Evolutionary conservation across 2,797 vertebrate species (phyloP), one percentile per base, ranked within the genome.

Genomic region (Parauchenoglanis punctatus): DNA sequence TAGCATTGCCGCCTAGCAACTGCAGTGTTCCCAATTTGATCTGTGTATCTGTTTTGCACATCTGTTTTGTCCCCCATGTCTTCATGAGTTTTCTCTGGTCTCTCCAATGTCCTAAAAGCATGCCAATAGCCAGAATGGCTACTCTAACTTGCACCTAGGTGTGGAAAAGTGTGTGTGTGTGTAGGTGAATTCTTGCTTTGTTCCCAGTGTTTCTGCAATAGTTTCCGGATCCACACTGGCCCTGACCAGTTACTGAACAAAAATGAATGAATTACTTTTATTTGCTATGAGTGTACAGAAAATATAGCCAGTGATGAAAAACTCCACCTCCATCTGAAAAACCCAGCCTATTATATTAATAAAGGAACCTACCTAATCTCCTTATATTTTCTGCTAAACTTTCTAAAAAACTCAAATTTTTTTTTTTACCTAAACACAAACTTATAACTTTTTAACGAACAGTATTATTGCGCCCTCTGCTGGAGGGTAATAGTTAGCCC

Each of bases 381-480:
- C 49, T 58, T 58, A 20, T 31, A 56, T 35, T 15, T 20, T 20
- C 17, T 2, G 17, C 49, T 58, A 20, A 35, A 78, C 17, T 35
- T 35, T 35, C 35, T 35, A 35, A 35, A 35, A 35, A 35, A 35
- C 35, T 35, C 35, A 35, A 35, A 40, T 40, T 40, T 40, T 35
- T n/a, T 40, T 40, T 40, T 5, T 35, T 31, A 78, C 12, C 31
- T 77, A 70, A 81, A 86, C 58, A 65, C 58, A 46, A 49, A 49
- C 4, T 18, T 17, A 1, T 6, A 65, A 84, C 40, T 67, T 75
- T 78, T 81, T 23, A 25, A 54, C 3, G 76, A 77, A 25, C 46
- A 56, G 35, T 49, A 78, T 46, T 1, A 58, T 61, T 86, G 86
- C 40, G 40, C 85, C 87, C 76, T 85, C 87, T 87, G 80, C 67